Percentiles rank a stretch among this genome's conserved stretches.
Conservation (phyloP, 2,797 vertebrate genomes). For the Rhabdomys pumilio region DNA sequence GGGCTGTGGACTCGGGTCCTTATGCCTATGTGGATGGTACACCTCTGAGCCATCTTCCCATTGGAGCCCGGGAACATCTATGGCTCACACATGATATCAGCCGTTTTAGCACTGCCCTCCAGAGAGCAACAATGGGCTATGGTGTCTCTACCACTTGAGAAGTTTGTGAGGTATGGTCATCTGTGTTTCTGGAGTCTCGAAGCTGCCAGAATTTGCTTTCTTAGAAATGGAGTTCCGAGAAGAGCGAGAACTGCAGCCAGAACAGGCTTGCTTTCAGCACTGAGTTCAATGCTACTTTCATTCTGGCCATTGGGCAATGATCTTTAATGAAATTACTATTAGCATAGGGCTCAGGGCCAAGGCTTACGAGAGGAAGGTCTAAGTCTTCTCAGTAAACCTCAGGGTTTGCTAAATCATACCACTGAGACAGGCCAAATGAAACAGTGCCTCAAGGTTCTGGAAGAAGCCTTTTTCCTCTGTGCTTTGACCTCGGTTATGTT, state of each 20-base stretch:
- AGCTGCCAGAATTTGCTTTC: slow-evolving; percentile 45
- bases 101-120: accelerated
- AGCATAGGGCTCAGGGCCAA: background rate
- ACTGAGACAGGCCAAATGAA: background rate
- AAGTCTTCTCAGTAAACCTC: background rate
- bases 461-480: background rate
- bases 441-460: background rate
- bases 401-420: background rate
- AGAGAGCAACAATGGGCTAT: accelerated
- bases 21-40: background rate
- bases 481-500: background rate
- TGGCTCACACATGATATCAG: accelerated
- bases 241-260: background rate
- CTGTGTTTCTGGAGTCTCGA: background rate
- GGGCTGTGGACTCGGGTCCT: background rate
- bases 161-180: background rate
- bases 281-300: background rate
- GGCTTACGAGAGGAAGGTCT: background rate
- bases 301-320: background rate
- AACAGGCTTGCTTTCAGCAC: background rate
- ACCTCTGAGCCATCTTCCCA: too few relatives aligned
- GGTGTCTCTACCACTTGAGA: background rate
- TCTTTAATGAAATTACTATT: background rate
- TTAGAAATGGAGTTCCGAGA: background rate
- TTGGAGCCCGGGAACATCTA: accelerated